These are phyloP conservation scores for Melipona bicolor DNA, from an alignment of 2,888 invertebrate genomes.

Conservation along the genomic window DNA sequence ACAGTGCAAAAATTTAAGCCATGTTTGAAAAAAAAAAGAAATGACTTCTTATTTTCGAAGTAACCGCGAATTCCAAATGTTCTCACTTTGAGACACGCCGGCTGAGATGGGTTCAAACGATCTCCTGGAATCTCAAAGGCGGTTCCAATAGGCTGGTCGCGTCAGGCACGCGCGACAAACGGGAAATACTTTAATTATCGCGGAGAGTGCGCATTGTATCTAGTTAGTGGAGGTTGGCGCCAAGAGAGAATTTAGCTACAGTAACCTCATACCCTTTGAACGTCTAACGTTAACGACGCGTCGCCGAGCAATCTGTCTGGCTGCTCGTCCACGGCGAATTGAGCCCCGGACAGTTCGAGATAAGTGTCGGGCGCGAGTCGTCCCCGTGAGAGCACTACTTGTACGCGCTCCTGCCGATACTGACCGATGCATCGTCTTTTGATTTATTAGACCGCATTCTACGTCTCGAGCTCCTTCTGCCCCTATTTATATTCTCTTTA, in stretches of 20 bases:
- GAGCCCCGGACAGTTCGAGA: constrained; percentile 58
- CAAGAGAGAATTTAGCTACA: constrained; percentile 36
- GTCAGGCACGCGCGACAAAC: neutral
- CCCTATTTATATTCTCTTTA: constrained; percentile 68
- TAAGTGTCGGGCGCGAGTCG: constrained; percentile 58
- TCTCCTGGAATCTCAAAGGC: too few relatives aligned
- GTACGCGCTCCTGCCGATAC: constrained; percentile 54
- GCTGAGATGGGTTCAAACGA: neutral
- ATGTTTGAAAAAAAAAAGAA: too few relatives aligned
- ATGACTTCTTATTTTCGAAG: neutral
- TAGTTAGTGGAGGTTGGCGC: constrained; percentile 41
- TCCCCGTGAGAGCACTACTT: constrained; percentile 38
- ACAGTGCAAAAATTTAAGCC: too few relatives aligned
- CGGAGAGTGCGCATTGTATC: constrained; percentile 36
- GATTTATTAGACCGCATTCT: constrained; percentile 71
- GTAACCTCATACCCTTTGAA: constrained; percentile 47
- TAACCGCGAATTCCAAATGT: neutral
- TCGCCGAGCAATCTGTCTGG: constrained; percentile 58
- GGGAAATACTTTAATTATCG: constrained; percentile 30
- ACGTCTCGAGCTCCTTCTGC: constrained; percentile 52
- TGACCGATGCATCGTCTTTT: constrained; percentile 59
- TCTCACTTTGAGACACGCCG: neutral
- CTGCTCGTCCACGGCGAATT: constrained; percentile 49
- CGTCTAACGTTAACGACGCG: constrained; percentile 59
- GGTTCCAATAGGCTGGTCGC: neutral